Percentiles rank a stretch among this genome's conserved stretches.
These are phyloP conservation scores for Planiliza haematocheilus DNA, from an alignment of 2,113 vertebrate genomes.

Conservation along the genomic window DNA sequence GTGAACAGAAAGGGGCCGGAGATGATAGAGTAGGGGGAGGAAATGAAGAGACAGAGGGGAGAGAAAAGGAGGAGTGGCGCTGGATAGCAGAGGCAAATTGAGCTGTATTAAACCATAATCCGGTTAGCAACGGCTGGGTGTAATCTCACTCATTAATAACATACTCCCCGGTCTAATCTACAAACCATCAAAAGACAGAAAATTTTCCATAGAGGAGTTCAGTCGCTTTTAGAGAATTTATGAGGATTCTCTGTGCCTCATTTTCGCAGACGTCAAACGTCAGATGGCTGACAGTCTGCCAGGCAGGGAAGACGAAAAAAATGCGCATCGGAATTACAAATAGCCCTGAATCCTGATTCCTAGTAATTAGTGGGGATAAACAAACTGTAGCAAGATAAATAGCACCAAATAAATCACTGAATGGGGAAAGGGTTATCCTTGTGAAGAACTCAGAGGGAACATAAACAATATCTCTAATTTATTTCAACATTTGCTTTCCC, in stretches of 20 bases:
- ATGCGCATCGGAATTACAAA: slow-evolving; percentile 38
- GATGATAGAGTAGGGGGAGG: slow-evolving; percentile 23
- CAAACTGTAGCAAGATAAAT: slow-evolving; percentile 51
- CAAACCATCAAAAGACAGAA: slow-evolving; percentile 65
- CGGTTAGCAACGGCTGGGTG: slow-evolving; percentile 71
- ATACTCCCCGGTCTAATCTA: slow-evolving; percentile 67
- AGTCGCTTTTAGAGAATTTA: slow-evolving; percentile 50
- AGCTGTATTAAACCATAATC: slow-evolving; percentile 76
- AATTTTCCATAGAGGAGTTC: slow-evolving; percentile 53
- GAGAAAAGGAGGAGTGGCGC: slow-evolving; percentile 20
- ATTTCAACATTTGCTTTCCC: not conserved
- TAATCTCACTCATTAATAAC: slow-evolving; percentile 79
- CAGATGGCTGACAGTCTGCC: slow-evolving; percentile 56
- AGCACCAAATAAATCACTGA: slow-evolving; percentile 23
- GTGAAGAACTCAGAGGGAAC: slow-evolving; percentile 1
- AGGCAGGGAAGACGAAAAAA: slow-evolving; percentile 10
- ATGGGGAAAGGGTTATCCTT: slow-evolving; percentile 13
- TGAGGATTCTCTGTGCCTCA: slow-evolving; percentile 56
- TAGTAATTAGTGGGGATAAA: slow-evolving; percentile 60
- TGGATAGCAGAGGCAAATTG: slow-evolving; percentile 55
- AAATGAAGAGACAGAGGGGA: slow-evolving; percentile 30
- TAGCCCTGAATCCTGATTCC: slow-evolving; percentile 37
- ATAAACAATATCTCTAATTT: not conserved
- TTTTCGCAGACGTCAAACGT: slow-evolving; percentile 61
- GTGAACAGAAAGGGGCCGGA: slow-evolving; percentile 23